Conservation (phyloP, 2,113 vertebrate genomes). For the Chinchilla lanigera region DNA sequence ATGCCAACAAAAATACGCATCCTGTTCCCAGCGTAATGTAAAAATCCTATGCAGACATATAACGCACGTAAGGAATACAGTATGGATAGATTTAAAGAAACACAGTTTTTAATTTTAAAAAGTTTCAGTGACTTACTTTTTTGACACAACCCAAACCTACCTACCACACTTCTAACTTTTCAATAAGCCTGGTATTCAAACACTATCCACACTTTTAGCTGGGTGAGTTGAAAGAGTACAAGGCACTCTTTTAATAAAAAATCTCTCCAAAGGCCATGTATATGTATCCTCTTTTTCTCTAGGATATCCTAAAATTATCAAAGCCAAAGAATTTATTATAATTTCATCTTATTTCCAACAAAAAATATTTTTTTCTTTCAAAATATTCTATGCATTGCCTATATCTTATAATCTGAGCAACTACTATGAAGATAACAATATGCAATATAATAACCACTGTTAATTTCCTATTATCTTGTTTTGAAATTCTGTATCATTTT, state of each 20-base stretch:
- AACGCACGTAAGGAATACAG: background rate
- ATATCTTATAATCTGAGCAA: background rate
- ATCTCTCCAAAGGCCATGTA: background rate
- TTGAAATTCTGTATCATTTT: too few species aligned
- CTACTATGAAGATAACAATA: too few species aligned
- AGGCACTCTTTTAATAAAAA: conserved; percentile 34
- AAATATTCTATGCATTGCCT: background rate
- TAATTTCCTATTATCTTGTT: too few species aligned
- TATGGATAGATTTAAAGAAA: background rate
- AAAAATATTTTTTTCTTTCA: background rate
- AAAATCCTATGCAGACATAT: conserved; percentile 87
- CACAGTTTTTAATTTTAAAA: background rate
- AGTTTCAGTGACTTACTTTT: background rate
- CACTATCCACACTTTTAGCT: background rate
- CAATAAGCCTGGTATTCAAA: background rate
- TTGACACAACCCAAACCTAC: background rate
- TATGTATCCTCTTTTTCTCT: background rate
- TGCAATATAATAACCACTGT: too few species aligned
- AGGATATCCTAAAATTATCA: background rate
- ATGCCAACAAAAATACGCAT: conserved; percentile 86
- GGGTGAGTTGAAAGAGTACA: background rate
- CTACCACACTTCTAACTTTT: background rate
- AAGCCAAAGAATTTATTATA: background rate
- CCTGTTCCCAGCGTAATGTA: conserved; percentile 76
- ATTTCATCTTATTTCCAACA: background rate